Percentiles rank a stretch among this genome's conserved stretches.
These are phyloP conservation scores for Hypanus sabinus DNA, from an alignment of 2,113 vertebrate genomes.

Conservation along the genomic window DNA sequence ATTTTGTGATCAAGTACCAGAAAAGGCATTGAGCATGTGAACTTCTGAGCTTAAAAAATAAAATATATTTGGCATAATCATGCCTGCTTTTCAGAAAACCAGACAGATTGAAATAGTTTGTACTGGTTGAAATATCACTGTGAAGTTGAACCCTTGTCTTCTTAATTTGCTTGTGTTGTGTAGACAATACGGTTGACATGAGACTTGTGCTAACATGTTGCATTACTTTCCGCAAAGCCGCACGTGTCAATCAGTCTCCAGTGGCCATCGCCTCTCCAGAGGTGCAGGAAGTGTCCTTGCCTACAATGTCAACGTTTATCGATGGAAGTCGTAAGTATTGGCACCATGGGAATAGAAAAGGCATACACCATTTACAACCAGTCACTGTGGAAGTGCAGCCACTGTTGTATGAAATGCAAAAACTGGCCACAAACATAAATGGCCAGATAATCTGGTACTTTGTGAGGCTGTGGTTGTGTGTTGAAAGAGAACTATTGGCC, in stretches of 20 bases:
- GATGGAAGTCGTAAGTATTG: constrained; percentile 67
- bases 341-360: background rate
- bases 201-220: background rate
- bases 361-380: background rate
- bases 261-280: constrained; percentile 57
- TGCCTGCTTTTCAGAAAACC: background rate
- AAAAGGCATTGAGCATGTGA: background rate
- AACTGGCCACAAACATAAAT: background rate
- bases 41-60: background rate
- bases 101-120: background rate
- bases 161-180: background rate
- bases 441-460: background rate
- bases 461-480: background rate
- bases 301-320: constrained; percentile 54
- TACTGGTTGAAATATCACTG: background rate
- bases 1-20: background rate
- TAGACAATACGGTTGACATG: background rate
- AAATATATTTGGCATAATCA: background rate
- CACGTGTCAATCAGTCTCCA: constrained; percentile 56
- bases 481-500: background rate
- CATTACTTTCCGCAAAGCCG: constrained; percentile 43
- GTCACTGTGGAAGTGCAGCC: background rate
- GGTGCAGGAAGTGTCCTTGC: constrained; percentile 58
- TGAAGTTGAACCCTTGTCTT: background rate
- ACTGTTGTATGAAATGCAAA: too few species aligned